Percentiles rank a stretch among this genome's conserved stretches.
Conservation (phyloP, 2,113 vertebrate genomes). For the Ceuthmochares aereus region DNA sequence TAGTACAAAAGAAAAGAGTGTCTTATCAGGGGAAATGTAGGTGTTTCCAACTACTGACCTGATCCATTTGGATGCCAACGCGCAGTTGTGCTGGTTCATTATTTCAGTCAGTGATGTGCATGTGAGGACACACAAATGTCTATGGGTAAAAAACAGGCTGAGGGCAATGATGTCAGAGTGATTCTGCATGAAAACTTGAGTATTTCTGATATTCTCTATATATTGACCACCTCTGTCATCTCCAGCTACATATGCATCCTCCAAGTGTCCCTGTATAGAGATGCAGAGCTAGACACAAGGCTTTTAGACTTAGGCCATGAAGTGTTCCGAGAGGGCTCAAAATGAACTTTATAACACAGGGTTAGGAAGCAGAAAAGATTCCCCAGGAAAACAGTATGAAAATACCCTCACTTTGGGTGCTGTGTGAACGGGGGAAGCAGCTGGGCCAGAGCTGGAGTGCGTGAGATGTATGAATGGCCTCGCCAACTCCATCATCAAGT, state of each 20-base stretch:
- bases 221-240: background rate
- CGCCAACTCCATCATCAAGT: background rate
- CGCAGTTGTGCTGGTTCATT: background rate
- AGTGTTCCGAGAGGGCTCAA: background rate
- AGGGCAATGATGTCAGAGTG: background rate
- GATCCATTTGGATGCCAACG: background rate
- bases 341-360: background rate
- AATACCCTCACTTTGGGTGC: background rate
- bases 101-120: accelerated
- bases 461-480: background rate
- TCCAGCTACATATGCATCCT: background rate
- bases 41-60: background rate
- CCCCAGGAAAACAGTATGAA: background rate
- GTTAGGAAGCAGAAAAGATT: background rate
- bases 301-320: background rate
- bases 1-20: background rate
- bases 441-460: background rate
- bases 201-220: background rate
- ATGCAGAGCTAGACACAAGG: background rate
- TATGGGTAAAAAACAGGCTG: background rate
- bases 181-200: background rate
- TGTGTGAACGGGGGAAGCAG: background rate
- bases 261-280: background rate
- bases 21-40: background rate
- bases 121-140: background rate